Evolutionary conservation across 2,113 vertebrate species (phyloP).

Genomic region (Chitala chitala): DNA sequence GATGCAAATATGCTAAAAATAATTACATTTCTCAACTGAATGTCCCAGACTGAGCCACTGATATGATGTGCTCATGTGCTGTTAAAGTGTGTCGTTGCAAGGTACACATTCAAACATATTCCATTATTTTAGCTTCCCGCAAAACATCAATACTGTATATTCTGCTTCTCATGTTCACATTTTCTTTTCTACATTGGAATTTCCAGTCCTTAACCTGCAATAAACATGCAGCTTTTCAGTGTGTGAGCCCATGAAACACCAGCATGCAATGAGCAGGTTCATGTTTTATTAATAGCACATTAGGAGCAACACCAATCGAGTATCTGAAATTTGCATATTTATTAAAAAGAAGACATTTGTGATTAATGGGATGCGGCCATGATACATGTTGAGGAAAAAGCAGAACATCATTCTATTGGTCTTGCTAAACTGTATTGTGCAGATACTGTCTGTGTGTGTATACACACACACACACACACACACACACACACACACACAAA

Average conservation of each 20-base stretch:
- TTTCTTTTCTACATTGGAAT: neutral
- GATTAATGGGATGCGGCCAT: constrained; percentile 65
- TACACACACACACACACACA: no score
- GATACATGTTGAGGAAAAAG: constrained; percentile 51
- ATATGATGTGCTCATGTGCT: constrained; percentile 69
- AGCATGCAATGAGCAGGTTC: constrained; percentile 48
- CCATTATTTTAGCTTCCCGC: constrained; percentile 51
- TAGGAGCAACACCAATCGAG: constrained; percentile 63
- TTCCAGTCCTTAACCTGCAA: constrained; percentile 18
- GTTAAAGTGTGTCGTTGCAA: constrained; percentile 73
- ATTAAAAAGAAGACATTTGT: constrained; percentile 69
- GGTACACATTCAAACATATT: constrained; percentile 71
- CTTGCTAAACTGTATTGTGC: no score
- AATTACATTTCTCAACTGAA: constrained; percentile 77
- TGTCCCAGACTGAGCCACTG: constrained; percentile 72
- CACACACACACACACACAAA: no score
- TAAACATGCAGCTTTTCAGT: constrained; percentile 41
- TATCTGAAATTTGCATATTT: constrained; percentile 69
- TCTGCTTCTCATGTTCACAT: neutral
- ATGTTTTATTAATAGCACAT: constrained; percentile 68
- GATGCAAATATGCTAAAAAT: no score
- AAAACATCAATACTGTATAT: neutral
- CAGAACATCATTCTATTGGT: no score
- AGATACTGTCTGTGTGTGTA: no score
- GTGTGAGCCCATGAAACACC: constrained; percentile 26